Base-by-base conservation (phyloP, 2,888 invertebrate species). In the Allacma fusca region DNA sequence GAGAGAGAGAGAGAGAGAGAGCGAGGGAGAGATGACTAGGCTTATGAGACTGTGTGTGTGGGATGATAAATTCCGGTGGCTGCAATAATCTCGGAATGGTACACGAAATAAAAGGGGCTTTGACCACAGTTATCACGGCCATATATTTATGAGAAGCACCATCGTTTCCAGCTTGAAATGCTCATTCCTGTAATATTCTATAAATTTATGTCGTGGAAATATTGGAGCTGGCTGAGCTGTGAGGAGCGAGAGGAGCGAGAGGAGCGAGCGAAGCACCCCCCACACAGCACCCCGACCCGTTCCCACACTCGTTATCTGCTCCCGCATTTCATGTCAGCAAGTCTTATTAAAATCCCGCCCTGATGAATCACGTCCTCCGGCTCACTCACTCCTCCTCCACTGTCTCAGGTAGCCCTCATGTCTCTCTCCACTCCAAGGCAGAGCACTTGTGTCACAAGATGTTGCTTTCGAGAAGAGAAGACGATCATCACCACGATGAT, bases 121-220 rank as follows among this genome's bases (percentile, higher is more conserved):
- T 82, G 81, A 82, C 83, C 83, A 65, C 70, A 81, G 82, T 84
- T 82, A 84, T 83, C 82, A 81, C 78, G 70, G 77, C 79, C 81
- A 84, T 84, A 84, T 83, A 84, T 84, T 84, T 84, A 84, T 84
- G 82, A 83, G 82, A 81, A 81, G 79, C 80, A 82, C 81, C 80
- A 81, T 81, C 81, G 80, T 83, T 81, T 80, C 77, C 80, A 73
- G 77, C 80, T 81, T 81, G 73, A 83, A 82, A 81, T 80, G 75
- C 81, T 82, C 81, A 81, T 81, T 83, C 82, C 79, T 86, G 86
- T 86, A 86, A 87, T 87, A 87, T 88, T 88, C 87, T 87, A 87
- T 87, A 87, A 88, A 89, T 88, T 89, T 89, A 89, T 88, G 88
- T 88, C 86, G 87, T 86, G 81, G 87, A 86, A 88, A 88, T 89